Percentiles rank a stretch among this genome's conserved stretches.
These are phyloP conservation scores for Zosterops hypoxanthus DNA, from an alignment of 2,113 vertebrate genomes.

Conservation along the genomic window DNA sequence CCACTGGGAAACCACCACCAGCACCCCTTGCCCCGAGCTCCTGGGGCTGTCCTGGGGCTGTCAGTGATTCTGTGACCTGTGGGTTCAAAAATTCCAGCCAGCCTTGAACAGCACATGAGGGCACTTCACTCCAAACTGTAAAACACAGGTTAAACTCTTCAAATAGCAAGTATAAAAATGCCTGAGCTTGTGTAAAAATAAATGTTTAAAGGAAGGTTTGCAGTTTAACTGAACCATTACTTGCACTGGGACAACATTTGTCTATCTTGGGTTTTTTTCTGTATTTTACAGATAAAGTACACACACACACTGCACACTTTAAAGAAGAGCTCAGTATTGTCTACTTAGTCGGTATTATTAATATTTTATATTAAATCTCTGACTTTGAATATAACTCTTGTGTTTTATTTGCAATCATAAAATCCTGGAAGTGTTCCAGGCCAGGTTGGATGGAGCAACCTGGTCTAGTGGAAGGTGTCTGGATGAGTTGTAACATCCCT, in stretches of 20 bases:
- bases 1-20: not conserved
- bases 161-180: not conserved
- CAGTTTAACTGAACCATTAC: not conserved
- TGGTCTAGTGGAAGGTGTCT: not conserved
- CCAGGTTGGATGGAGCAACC: not conserved
- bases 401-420: not conserved
- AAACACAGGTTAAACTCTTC: not conserved
- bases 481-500: not conserved
- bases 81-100: not conserved
- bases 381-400: not conserved
- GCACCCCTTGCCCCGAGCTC: not conserved
- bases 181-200: slow-evolving; percentile 30
- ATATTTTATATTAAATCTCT: not conserved
- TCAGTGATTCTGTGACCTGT: not conserved
- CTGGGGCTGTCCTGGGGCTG: not conserved
- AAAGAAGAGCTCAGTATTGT: not conserved
- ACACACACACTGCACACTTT: not conserved
- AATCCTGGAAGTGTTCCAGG: not conserved
- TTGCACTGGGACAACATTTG: not conserved
- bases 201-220: slow-evolving; percentile 42
- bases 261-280: not conserved
- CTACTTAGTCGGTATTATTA: not conserved
- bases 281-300: not conserved
- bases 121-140: not conserved
- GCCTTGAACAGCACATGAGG: not conserved